phyloP scores from a whole-genome alignment of 2,797 vertebrate species.

The Chelmon rostratus region DNA sequence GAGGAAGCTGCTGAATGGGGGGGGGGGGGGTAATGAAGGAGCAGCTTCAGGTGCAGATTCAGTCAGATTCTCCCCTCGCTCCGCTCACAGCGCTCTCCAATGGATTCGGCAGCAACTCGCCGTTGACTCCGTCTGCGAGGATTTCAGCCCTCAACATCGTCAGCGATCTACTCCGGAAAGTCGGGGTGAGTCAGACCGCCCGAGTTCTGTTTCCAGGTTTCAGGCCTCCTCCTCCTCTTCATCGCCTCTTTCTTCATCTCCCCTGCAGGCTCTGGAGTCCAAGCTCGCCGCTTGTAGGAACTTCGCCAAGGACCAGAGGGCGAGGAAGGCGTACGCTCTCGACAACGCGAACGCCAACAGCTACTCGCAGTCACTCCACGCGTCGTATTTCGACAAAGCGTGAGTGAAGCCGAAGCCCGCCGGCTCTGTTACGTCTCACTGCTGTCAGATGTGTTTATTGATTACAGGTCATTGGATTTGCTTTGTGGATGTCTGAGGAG shows the following conservation, averaged over 20 bases:
- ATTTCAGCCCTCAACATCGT: conserved; percentile 99
- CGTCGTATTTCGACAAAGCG: conserved; percentile 96
- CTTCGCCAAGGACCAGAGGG: conserved; percentile 96
- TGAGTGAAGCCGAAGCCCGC: conserved; percentile 79
- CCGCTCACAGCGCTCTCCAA: conserved; percentile 88
- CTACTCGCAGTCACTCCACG: conserved; percentile 90
- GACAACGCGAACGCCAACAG: conserved; percentile 90
- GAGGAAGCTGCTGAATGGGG: too few relatives aligned
- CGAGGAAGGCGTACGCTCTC: conserved; percentile 89
- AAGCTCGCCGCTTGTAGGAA: conserved; percentile 97
- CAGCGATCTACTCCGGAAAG: conserved; percentile 96
- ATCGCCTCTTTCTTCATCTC: background rate
- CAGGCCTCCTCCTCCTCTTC: background rate
- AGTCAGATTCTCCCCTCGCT: too few relatives aligned
- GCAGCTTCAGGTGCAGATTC: too few relatives aligned
- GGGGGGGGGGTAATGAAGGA: too few relatives aligned
- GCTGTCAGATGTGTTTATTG: background rate
- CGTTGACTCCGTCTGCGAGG: conserved; percentile 95
- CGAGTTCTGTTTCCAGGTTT: background rate
- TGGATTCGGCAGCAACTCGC: conserved; percentile 90
- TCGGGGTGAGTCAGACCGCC: conserved; percentile 89
- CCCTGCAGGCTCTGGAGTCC: conserved; percentile 93
- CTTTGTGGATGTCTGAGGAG: background rate
- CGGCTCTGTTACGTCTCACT: background rate
- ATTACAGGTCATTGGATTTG: background rate